Evolutionary conservation across 2,888 invertebrate genomes (phyloP), one percentile per base, ranked within the genome.

Genomic region (Apodemia hepburni): DNA sequence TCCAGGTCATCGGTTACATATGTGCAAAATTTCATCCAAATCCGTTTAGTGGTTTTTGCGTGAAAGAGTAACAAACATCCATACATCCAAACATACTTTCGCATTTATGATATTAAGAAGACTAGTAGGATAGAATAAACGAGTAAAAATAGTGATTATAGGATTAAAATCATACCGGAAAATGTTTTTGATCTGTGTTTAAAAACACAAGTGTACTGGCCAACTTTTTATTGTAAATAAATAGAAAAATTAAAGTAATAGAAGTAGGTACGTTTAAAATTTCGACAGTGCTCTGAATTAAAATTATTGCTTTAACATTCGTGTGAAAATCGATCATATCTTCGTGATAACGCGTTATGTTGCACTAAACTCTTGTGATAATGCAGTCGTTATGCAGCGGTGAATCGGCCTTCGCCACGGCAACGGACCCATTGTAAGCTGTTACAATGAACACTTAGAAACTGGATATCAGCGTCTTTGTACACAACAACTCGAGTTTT

Each of bases 351-450:
- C 76, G 75, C 73, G 75, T 77, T 78, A 75, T 71, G 69, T 75
- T 76, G 73, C 71, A 73, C 66, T 68, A 68, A 17, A 17, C 7
- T 45, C 45, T 45, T n/a, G 76, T 74, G 72, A 76, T 77, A 82
- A 82, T 84, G 83, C 84, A 80, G 77, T 79, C 82, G 83, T 88
- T 85, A 85, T 84, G 84, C 86, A 78, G 79, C 73, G 83, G 70
- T 82, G 80, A 77, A 71, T 79, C 83, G 87, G 78, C 91, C 91
- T 91, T 89, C 88, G 85, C 82, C 80, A 85, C 87, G 83, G 84
- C 71, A 81, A 84, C 81, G 79, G 81, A 75, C 75, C 81, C 80
- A 87, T 89, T 89, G 86, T 87, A 70, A 74, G 73, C 68, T 70
- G 71, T 74, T 82, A 87, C 87, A 89, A 88, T 86, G 86, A 80